Percentiles rank a stretch among this genome's conserved stretches.
phyloP scores from a whole-genome alignment of 1,140 invertebrate species.

The Zeugodacus cucurbitae region DNA sequence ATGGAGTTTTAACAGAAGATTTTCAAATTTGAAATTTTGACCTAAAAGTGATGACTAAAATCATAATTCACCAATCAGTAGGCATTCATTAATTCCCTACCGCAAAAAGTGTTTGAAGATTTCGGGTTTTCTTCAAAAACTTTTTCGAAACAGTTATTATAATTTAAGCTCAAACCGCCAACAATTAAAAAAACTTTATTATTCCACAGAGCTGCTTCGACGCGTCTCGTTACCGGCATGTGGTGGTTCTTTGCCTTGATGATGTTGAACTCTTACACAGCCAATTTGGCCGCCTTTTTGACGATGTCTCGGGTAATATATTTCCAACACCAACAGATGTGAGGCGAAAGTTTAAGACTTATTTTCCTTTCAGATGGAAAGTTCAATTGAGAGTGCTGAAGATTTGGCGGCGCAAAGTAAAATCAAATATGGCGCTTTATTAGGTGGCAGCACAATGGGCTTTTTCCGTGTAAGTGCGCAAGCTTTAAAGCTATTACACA shows the following conservation, averaged over 20 bases:
- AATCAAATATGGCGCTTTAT: slow-evolving; percentile 86
- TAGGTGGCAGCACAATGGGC: slow-evolving; percentile 78
- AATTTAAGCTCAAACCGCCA: neutral
- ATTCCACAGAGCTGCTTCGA: slow-evolving; percentile 77
- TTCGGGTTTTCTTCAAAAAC: neutral
- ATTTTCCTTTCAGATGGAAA: slow-evolving; percentile 70
- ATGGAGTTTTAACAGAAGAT: neutral
- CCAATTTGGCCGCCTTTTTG: slow-evolving; percentile 94
- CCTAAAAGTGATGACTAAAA: neutral
- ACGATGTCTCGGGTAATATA: slow-evolving; percentile 77
- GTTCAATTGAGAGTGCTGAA: slow-evolving; percentile 87
- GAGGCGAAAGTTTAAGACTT: neutral
- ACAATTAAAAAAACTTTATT: neutral
- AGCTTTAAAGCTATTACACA: neutral
- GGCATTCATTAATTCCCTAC: neutral
- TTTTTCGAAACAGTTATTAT: neutral
- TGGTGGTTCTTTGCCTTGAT: slow-evolving; percentile 99
- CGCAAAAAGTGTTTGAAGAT: neutral
- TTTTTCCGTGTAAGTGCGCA: slow-evolving; percentile 77
- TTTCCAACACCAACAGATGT: neutral
- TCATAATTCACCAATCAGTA: neutral
- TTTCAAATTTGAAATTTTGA: neutral
- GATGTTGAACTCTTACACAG: slow-evolving; percentile 95
- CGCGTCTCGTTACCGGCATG: slow-evolving; percentile 83
- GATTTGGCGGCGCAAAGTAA: slow-evolving; percentile 90